Conservation (phyloP, 1,140 invertebrate genomes). For the Eufriesea mexicana region DNA sequence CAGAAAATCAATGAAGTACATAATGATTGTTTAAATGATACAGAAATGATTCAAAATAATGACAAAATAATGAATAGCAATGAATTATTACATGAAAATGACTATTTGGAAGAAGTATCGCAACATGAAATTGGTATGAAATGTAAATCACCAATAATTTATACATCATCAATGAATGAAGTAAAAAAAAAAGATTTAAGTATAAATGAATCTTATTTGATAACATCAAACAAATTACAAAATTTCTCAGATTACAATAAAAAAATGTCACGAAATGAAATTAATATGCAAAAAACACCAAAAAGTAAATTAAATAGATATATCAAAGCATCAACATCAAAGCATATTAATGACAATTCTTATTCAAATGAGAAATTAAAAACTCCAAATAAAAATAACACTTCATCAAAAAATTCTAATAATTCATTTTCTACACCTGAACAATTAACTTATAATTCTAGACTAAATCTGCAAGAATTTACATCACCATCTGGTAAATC, state of each 20-base stretch:
- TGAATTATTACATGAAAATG: not conserved
- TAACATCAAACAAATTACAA: not conserved
- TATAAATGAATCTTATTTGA: not conserved
- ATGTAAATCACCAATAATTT: not conserved
- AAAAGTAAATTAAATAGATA: not conserved
- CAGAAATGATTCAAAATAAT: not conserved
- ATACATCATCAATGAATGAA: not conserved
- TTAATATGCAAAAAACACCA: not conserved
- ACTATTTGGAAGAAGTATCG: not conserved
- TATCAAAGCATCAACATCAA: not conserved
- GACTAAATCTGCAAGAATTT: not conserved
- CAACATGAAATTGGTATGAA: not conserved
- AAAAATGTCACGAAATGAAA: not conserved
- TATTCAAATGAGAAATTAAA: not conserved
- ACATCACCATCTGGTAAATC: not conserved
- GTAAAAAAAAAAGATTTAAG: no score
- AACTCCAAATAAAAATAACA: not conserved
- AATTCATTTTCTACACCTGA: not conserved
- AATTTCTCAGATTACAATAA: not conserved
- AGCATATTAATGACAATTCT: not conserved
- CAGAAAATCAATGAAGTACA: not conserved
- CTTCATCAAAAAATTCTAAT: not conserved
- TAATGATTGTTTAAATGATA: not conserved
- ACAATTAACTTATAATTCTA: constrained; percentile 6
- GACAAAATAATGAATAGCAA: not conserved